Percentiles rank a stretch among this genome's conserved stretches.
Conservation (phyloP, 2,113 vertebrate species). For the Scytalopus superciliaris region DNA sequence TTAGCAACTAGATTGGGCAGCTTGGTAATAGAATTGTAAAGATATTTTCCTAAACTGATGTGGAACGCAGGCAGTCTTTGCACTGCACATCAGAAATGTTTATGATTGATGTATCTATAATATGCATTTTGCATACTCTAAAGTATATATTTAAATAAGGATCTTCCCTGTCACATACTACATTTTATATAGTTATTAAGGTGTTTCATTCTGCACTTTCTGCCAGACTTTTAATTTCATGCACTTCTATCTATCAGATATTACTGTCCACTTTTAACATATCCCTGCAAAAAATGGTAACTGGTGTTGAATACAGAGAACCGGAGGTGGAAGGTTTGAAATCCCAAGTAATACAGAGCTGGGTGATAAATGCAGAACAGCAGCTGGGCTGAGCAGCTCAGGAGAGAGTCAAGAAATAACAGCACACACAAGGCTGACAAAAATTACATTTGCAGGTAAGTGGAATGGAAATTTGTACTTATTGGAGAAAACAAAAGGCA, state of each 20-base stretch:
- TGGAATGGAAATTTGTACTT: constrained; percentile 18
- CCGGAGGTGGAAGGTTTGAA: rapidly evolving
- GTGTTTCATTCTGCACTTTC: not conserved
- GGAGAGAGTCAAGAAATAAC: not conserved
- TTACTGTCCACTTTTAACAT: not conserved
- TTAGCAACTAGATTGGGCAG: not conserved
- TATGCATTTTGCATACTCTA: not conserved
- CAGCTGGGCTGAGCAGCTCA: not conserved
- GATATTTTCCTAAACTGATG: not conserved
- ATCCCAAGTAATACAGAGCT: not conserved
- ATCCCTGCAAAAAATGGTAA: not conserved
- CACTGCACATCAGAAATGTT: not conserved
- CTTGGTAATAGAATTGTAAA: not conserved
- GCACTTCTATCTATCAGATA: not conserved
- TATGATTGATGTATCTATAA: not conserved
- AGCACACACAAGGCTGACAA: not conserved
- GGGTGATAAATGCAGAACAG: not conserved
- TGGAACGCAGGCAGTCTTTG: not conserved
- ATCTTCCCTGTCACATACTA: not conserved
- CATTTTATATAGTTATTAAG: not conserved
- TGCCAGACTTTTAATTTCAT: not conserved
- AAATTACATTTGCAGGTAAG: constrained; percentile 34
- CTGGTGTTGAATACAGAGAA: not conserved
- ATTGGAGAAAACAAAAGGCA: not conserved
- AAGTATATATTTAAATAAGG: not conserved